Conservation (phyloP, 2,888 invertebrate species). For the Pimpla rufipes region DNA sequence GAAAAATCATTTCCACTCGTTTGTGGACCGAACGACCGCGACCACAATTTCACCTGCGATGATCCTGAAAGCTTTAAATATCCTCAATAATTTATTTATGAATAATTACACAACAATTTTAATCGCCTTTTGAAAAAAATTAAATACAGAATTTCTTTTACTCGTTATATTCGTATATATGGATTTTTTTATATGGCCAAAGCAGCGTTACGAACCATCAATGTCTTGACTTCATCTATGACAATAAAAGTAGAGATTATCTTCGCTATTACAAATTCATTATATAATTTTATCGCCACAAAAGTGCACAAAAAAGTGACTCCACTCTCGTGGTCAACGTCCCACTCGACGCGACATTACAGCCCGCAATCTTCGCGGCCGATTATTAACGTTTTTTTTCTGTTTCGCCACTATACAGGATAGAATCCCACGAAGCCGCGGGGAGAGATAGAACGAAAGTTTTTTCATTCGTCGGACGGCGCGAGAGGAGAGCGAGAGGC, state of each 20-base stretch:
- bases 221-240: too few relatives aligned
- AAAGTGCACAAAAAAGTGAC: neutral
- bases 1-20: neutral
- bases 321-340: neutral
- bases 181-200: too few relatives aligned
- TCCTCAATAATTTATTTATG: neutral
- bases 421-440: neutral
- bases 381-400: neutral
- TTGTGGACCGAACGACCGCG: neutral
- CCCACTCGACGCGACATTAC: neutral
- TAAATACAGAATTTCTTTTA: neutral
- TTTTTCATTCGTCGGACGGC: neutral
- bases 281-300: neutral
- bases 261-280: neutral
- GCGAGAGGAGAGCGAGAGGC: neutral
- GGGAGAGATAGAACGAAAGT: neutral
- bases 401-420: neutral
- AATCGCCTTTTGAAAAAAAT: too few relatives aligned
- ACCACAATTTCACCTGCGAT: neutral
- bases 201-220: too few relatives aligned
- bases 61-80: neutral
- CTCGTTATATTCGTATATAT: neutral
- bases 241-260: too few relatives aligned
- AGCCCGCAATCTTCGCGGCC: neutral
- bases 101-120: neutral